A percentile compares a stretch with the other conserved stretches of the same genome.
These are phyloP conservation scores for Oreonectes daqikongensis DNA, from an alignment of 2,797 vertebrate genomes.

Conservation along the genomic window DNA sequence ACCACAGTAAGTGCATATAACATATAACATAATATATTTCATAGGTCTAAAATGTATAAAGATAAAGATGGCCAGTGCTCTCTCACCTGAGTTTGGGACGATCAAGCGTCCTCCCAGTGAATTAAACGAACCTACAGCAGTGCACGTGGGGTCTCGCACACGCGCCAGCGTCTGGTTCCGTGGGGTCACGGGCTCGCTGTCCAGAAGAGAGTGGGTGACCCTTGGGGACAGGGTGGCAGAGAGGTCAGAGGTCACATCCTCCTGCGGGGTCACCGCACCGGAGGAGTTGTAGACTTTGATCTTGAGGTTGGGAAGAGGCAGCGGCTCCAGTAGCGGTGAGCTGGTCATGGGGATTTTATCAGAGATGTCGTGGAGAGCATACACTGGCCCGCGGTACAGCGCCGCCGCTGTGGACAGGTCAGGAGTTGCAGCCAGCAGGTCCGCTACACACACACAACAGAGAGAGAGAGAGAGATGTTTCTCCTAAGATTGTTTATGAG, in stretches of 20 bases:
- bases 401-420: constrained; percentile 95
- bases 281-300: constrained; percentile 97
- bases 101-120: constrained; percentile 94
- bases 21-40: too few relatives aligned
- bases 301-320: constrained; percentile 87
- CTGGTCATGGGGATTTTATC: constrained; percentile 99
- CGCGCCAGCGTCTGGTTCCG: constrained; percentile 91
- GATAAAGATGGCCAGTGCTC: too few relatives aligned
- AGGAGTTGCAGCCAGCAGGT: constrained; percentile 91
- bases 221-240: constrained; percentile 92
- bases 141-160: constrained; percentile 90
- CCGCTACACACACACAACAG: constrained; percentile 67
- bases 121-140: constrained; percentile 93
- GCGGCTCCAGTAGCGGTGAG: constrained; percentile 92
- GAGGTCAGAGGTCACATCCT: constrained; percentile 88
- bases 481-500: too few relatives aligned
- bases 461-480: too few relatives aligned
- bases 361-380: constrained; percentile 92
- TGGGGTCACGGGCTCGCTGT: constrained; percentile 86
- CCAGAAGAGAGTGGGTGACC: constrained; percentile 88
- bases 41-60: too few relatives aligned
- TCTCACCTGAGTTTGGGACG: constrained; percentile 92
- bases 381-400: constrained; percentile 94
- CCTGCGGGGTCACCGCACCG: constrained; percentile 89
- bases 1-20: too few relatives aligned